These are phyloP conservation scores for Musca domestica DNA, from an alignment of 1,140 invertebrate genomes.

Conservation along the genomic window DNA sequence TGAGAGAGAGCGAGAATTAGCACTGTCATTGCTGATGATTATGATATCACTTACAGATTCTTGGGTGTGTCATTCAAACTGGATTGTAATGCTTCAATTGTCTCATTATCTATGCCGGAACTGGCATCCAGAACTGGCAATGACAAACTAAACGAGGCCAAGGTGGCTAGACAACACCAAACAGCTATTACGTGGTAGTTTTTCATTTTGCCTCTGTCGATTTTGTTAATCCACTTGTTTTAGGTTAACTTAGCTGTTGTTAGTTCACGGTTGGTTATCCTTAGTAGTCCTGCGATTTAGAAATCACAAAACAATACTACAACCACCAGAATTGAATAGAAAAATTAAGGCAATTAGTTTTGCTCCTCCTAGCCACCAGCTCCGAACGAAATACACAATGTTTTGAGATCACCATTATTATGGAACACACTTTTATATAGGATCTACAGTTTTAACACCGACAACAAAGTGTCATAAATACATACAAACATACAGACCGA, in stretches of 20 bases:
- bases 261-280: background rate
- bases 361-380: background rate
- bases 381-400: background rate
- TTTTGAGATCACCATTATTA: background rate
- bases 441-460: background rate
- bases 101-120: constrained; percentile 40
- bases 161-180: constrained; percentile 33
- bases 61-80: constrained; percentile 47
- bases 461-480: no score
- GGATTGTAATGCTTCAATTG: constrained; percentile 39
- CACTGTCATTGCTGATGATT: background rate
- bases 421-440: constrained; percentile 14
- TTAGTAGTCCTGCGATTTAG: background rate
- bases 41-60: constrained; percentile 42
- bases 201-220: constrained; percentile 34
- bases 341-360: background rate
- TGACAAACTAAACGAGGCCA: constrained; percentile 33
- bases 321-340: no score
- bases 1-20: background rate
- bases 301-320: no score
- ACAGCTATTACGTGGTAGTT: constrained; percentile 1
- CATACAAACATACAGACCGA: no score
- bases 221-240: background rate
- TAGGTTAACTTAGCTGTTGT: background rate
- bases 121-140: constrained; percentile 42